Percentiles rank a stretch among this genome's conserved stretches.
Evolutionary conservation across 2,797 vertebrate genomes (phyloP).

Genomic region (Cuniculus paca): DNA sequence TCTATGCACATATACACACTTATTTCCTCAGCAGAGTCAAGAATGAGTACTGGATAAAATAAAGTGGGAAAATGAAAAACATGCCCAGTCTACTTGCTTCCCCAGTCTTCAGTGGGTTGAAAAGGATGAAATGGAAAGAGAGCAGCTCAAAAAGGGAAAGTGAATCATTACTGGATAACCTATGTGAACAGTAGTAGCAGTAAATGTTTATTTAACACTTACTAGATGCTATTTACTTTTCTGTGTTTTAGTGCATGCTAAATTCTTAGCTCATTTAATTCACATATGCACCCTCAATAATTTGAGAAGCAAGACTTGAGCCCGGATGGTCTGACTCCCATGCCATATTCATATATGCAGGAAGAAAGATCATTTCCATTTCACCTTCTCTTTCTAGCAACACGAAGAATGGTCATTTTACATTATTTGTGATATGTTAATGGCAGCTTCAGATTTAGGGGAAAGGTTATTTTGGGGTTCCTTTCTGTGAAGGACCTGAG

Average conservation of each 20-base stretch:
- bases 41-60: neutral
- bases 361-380: neutral
- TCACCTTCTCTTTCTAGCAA: neutral
- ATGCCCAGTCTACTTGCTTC: neutral
- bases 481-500: conserved; percentile 6
- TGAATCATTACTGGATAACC: neutral
- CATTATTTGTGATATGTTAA: neutral
- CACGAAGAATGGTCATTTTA: neutral
- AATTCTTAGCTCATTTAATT: neutral
- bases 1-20: too few species aligned
- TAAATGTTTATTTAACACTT: neutral
- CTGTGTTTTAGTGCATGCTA: neutral
- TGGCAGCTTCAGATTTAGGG: neutral
- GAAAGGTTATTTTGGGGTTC: neutral
- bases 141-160: neutral
- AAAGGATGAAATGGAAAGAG: neutral
- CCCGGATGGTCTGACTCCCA: neutral
- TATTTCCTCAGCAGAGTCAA: neutral
- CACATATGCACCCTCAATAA: neutral
- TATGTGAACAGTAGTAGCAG: neutral
- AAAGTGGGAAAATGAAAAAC: neutral
- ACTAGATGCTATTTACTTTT: neutral
- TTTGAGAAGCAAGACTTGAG: neutral
- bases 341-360: neutral
- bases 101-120: neutral